Evolutionary conservation across 1,140 invertebrate genomes (phyloP), one percentile per base, ranked within the genome.

Genomic region (Megalopta genalis): DNA sequence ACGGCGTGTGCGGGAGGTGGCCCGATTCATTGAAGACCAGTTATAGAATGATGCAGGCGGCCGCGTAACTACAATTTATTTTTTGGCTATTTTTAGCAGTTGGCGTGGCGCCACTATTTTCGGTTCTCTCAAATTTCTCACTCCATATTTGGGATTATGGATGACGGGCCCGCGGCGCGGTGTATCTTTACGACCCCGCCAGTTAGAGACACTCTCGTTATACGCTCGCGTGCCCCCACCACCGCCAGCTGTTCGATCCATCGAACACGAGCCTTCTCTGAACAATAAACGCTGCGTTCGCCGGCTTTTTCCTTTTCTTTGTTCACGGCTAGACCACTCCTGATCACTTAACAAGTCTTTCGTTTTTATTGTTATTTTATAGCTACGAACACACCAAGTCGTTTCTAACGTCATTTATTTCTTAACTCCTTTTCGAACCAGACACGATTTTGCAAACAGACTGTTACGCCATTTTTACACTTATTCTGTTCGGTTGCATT

Each of bases 41-140:
- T 87, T 86, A 86, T 86, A 86, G 85, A 87, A 87, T 87, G 85
- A 87, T 88, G 84, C 79, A 83, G 80, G 81, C 84, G 78, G 72
- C 78, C 85, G 87, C 82, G 89, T 88, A 89, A 91, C 86, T 85
- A 90, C 84, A 89, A 89, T 91, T 91, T 91, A 91, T 91, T 91
- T 91, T 91, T 92, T 90, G 77, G 88, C 89, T 92, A 92, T 92
- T 91, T 90, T 91, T 90, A 90, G 90, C 83, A 82, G 77, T 88
- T 91, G 89, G 90, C 90, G 81, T 88, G 81, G 84, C 87, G 90
- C 90, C 90, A 92, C 90, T 91, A 92, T 92, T 92, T 91, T 92
- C 88, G 88, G 90, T 90, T 91, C 90, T 92, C 91, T 92, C 91
- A 92, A 91, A 92, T 92, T 92, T 92, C 91, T 91, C 90, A 91